Percentiles rank a stretch among this genome's conserved stretches.
phyloP scores from a whole-genome alignment of 2,888 invertebrate species.

The Pilophorus perplexus region DNA sequence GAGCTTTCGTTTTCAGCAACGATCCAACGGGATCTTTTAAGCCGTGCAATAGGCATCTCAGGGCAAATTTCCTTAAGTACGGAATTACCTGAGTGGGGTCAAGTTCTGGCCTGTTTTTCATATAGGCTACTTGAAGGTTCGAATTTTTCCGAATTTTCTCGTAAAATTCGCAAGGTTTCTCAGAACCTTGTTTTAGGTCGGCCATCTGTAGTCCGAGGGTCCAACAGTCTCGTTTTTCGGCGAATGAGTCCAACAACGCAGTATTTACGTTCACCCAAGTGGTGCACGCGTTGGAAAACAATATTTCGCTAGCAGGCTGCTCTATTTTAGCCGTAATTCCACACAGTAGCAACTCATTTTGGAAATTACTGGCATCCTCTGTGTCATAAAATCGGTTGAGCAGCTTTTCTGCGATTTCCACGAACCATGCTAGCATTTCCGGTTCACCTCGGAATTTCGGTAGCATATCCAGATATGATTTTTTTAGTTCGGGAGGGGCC shows the following conservation, averaged over 20 bases:
- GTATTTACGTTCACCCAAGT: background rate
- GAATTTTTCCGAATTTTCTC: slow-evolving; percentile 1
- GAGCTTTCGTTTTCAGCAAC: too few species aligned
- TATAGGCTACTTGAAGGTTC: too few species aligned
- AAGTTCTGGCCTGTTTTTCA: too few species aligned
- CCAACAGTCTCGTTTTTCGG: background rate
- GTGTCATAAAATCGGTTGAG: background rate
- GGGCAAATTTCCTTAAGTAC: too few species aligned
- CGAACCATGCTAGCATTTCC: background rate
- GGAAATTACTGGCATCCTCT: background rate
- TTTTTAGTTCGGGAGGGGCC: background rate
- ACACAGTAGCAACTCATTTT: background rate
- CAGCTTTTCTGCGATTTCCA: background rate
- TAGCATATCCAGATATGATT: background rate
- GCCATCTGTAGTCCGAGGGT: background rate
- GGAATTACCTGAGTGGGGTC: too few species aligned
- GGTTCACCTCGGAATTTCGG: background rate
- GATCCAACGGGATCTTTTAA: too few species aligned
- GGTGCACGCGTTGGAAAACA: background rate
- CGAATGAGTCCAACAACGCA: background rate
- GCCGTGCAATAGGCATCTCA: too few species aligned
- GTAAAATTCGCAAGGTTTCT: background rate
- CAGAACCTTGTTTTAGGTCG: background rate
- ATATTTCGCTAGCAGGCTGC: background rate
- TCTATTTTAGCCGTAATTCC: background rate